A percentile compares a stretch with the other conserved stretches of the same genome.
Evolutionary conservation across 2,797 vertebrate genomes (phyloP).

Genomic region (Setipinna tenuifilis): DNA sequence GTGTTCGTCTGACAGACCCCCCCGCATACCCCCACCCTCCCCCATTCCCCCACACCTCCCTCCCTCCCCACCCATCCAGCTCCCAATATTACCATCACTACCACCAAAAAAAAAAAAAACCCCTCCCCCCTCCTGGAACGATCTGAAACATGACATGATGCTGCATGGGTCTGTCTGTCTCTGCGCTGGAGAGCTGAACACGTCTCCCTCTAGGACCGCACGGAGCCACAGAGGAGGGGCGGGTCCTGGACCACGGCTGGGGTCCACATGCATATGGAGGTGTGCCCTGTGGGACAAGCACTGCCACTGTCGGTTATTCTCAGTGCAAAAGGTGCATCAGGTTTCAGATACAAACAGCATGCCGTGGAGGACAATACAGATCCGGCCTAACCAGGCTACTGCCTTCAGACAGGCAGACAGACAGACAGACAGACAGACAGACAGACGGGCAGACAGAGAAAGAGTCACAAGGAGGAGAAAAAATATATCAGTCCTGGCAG

Average conservation of each 20-base stretch:
- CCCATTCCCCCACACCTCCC: not conserved
- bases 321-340: slow-evolving; percentile 41
- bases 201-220: not conserved
- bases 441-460: not conserved
- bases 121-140: not conserved
- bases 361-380: not conserved
- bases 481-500: slow-evolving; percentile 37
- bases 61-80: not conserved
- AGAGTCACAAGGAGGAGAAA: slow-evolving; percentile 17
- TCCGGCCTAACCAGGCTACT: not conserved
- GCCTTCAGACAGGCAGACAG: not conserved
- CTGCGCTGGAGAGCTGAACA: not conserved
- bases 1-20: not conserved
- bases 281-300: not conserved
- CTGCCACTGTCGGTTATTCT: slow-evolving; percentile 46
- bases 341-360: slow-evolving; percentile 37
- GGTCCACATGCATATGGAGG: not conserved
- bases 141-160: not conserved
- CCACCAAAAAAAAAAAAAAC: not conserved
- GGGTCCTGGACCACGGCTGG: not conserved
- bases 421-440: not conserved
- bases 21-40: not conserved
- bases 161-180: not conserved
- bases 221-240: not conserved
- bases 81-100: not conserved